Conservation (phyloP, 1,140 invertebrate genomes). For the Cephus cinctus region DNA sequence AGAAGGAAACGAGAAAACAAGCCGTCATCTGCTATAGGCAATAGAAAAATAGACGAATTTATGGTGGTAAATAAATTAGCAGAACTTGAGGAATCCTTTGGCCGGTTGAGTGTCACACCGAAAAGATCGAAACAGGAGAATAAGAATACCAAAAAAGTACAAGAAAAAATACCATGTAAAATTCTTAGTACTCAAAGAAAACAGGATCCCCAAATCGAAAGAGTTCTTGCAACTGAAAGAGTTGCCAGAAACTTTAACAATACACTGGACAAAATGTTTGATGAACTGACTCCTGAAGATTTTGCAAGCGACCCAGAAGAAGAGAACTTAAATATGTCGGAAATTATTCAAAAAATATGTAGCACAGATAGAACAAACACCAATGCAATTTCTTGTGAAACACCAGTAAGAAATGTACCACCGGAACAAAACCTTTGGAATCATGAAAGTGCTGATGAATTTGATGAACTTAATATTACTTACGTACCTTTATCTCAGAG, state of each 20-base stretch:
- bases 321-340: constrained; percentile 58
- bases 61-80: constrained; percentile 20
- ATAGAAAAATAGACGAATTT: constrained; percentile 47
- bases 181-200: too few species aligned
- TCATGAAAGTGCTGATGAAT: constrained; percentile 29
- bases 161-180: too few species aligned
- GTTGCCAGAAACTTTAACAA: constrained; percentile 23
- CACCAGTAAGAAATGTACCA: background rate
- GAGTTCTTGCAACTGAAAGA: constrained; percentile 32
- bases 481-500: constrained; percentile 39
- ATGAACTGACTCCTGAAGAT: constrained; percentile 49
- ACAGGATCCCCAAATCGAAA: constrained; percentile 31
- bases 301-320: constrained; percentile 51
- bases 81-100: constrained; percentile 35
- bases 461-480: constrained; percentile 30
- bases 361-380: constrained; percentile 5
- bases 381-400: background rate
- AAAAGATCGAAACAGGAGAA: constrained; percentile 29
- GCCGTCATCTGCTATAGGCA: constrained; percentile 10
- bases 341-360: constrained; percentile 61
- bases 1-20: constrained; percentile 22
- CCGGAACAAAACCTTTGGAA: too few species aligned
- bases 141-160: too few species aligned
- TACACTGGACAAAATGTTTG: constrained; percentile 39
- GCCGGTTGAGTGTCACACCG: constrained; percentile 31